Conservation (phyloP, 1,140 invertebrate genomes). For the Pogonomyrmex californicus region DNA sequence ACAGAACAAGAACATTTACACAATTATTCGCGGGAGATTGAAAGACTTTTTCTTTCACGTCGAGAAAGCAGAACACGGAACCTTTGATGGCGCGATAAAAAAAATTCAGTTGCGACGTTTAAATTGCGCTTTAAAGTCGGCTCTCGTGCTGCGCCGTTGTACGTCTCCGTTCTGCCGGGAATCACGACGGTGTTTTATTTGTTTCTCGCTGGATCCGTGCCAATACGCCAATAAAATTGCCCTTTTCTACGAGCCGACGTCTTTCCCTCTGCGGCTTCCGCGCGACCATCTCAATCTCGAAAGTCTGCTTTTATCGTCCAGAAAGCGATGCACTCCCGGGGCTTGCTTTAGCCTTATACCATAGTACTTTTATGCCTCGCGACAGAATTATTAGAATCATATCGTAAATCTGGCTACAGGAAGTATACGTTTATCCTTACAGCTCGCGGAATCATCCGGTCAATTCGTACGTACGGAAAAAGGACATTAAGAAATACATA, state of each 20-base stretch:
- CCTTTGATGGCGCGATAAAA: conserved; percentile 33
- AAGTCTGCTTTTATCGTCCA: conserved; percentile 66
- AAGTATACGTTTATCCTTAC: conserved; percentile 66
- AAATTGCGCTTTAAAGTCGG: conserved; percentile 76
- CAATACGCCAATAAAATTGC: conserved; percentile 78
- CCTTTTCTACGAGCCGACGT: conserved; percentile 70
- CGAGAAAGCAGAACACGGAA: not conserved
- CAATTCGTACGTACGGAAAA: conserved; percentile 33
- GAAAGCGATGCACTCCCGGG: conserved; percentile 52
- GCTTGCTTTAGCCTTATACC: conserved; percentile 34
- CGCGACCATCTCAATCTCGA: conserved; percentile 67
- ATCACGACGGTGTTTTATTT: conserved; percentile 68
- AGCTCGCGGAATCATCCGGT: conserved; percentile 48
- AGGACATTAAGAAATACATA: conserved; percentile 56
- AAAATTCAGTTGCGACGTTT: conserved; percentile 73
- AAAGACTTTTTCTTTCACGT: conserved; percentile 30
- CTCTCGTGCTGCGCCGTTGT: conserved; percentile 38
- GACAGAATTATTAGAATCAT: conserved; percentile 73
- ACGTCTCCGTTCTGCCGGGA: conserved; percentile 34
- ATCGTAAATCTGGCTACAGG: conserved; percentile 68
- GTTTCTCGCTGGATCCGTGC: conserved; percentile 71
- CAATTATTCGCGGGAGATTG: conserved; percentile 37
- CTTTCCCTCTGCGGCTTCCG: conserved; percentile 63
- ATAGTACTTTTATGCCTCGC: conserved; percentile 54
- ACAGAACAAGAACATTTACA: not conserved